Evolutionary conservation across 2,797 vertebrate genomes (phyloP), one percentile per base, ranked within the genome.

Genomic region (Odontamblyopus rebecca): DNA sequence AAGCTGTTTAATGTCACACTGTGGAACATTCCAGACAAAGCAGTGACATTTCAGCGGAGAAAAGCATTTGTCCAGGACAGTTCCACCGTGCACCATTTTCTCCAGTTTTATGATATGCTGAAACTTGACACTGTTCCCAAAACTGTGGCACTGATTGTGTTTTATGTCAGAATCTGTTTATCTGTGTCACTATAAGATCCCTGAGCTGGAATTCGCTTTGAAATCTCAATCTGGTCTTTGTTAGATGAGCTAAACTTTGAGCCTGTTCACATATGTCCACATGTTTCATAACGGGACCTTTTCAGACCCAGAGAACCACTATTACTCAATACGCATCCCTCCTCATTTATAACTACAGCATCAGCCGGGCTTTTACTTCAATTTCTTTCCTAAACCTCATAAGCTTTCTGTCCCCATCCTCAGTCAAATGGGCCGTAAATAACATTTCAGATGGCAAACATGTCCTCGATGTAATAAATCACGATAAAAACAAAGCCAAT

Each of bases 301-400:
- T 80, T 71, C 72, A 82, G 70, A 63, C 50, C 61, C 54, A 48
- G 76, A 85, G 82, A 81, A 82, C 75, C 80, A 29, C 78, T 61
- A 77, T 82, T 81, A 83, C 81, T 84, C 80, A 82, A 88, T 82
- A 71, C 67, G 74, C 72, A 72, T 83, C 81, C 80, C 67, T 7
- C 79, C 81, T 69, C 77, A 83, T 89, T 79, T 84, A 68, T 77
- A 81, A 82, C 73, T 79, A 29, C 77, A 82, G 81, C 30, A 26
- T 83, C 77, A 81, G 68, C 61, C 19, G 0, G 53, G 67, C 75
- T 81, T 83, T 85, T 82, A 85, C 69, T 83, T 83, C 76, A 78
- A 85, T 83, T 86, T 68, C 64, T 75, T 85, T 68, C 73, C 67
- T 12, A 51, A 80, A 83, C 70, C 80, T 83, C 51, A 61, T 72